Conservation (phyloP, 2,797 vertebrate species). For the Phoxinus dragarum region DNA sequence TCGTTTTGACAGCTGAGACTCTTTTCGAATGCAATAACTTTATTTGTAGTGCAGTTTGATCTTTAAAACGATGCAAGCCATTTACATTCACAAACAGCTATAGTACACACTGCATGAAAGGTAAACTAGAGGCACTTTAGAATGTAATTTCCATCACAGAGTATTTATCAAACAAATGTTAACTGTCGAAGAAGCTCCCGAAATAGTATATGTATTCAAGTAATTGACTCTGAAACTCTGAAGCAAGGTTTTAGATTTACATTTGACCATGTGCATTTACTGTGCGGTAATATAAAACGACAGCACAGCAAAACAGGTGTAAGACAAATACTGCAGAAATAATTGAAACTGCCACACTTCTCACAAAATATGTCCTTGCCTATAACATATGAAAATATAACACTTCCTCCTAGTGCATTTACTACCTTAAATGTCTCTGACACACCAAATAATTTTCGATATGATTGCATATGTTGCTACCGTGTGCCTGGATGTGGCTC, state of each 20-base stretch:
- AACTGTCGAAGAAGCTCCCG: background rate
- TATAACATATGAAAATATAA: background rate
- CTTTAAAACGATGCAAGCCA: background rate
- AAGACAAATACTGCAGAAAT: background rate
- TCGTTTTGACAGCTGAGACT: background rate
- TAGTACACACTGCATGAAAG: background rate
- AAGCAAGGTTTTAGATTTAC: background rate
- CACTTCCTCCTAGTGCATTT: slow-evolving; percentile 2
- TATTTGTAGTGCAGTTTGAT: background rate
- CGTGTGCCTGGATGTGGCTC: slow-evolving; percentile 6
- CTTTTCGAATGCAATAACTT: background rate
- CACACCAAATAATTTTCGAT: slow-evolving; percentile 10
- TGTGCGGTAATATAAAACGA: background rate
- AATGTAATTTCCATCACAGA: background rate
- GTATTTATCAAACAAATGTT: background rate
- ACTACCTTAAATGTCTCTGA: slow-evolving; percentile 7
- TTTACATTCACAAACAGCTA: background rate
- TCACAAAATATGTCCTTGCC: slow-evolving; percentile 8
- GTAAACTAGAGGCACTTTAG: background rate
- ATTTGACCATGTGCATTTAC: background rate
- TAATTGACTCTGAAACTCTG: background rate
- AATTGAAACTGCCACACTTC: background rate
- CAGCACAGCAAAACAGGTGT: background rate
- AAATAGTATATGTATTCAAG: background rate
- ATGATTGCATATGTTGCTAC: slow-evolving; percentile 1